These are phyloP conservation scores for Axis porcinus DNA, from an alignment of 2,113 vertebrate species.

Conservation along the genomic window DNA sequence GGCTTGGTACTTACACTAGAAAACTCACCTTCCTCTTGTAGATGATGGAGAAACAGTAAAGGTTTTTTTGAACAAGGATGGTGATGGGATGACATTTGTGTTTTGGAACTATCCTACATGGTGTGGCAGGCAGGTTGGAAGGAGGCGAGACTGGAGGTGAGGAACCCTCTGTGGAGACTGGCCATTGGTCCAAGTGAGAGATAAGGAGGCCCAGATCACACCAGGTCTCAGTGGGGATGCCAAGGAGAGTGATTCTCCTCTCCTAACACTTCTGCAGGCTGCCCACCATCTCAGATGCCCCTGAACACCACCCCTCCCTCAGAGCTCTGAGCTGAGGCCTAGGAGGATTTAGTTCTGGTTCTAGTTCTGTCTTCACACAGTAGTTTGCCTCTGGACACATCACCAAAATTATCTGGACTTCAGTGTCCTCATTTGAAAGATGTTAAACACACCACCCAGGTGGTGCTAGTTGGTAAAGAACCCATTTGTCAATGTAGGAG, in stretches of 20 bases:
- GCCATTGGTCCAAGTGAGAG: background rate
- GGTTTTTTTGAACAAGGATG: background rate
- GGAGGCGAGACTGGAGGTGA: background rate
- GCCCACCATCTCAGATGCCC: background rate
- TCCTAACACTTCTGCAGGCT: background rate
- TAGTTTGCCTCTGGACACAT: background rate
- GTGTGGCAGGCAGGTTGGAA: background rate
- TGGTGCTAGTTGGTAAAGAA: background rate
- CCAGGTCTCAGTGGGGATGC: background rate
- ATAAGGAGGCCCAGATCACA: background rate
- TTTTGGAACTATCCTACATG: background rate
- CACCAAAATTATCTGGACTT: background rate
- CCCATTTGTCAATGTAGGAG: fast-evolving
- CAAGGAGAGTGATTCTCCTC: background rate
- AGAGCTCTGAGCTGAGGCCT: background rate
- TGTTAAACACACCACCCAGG: background rate
- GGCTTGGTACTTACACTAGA: background rate
- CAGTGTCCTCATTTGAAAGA: background rate
- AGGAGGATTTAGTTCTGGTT: background rate
- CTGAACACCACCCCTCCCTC: background rate
- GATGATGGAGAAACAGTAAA: background rate
- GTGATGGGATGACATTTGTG: background rate
- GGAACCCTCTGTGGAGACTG: background rate
- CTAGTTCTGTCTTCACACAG: background rate
- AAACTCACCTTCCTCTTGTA: background rate